Evolutionary conservation across 2,888 invertebrate species (phyloP).

Genomic region (Acutogordius australiensis): DNA sequence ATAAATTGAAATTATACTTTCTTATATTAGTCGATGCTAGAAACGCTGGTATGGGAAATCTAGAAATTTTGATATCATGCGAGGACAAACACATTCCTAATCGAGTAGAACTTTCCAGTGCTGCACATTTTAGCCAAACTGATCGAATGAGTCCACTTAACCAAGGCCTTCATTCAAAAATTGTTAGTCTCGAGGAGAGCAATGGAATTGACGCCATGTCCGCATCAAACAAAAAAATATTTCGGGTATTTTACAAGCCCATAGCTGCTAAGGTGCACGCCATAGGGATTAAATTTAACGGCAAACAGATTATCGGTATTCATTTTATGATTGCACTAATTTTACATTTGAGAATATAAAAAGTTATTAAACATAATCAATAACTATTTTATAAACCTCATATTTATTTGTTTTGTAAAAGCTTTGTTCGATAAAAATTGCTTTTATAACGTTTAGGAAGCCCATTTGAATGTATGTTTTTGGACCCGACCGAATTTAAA

Average conservation of each 20-base stretch:
- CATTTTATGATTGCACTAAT: background rate
- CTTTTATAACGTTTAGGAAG: too few relatives aligned
- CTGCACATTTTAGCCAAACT: background rate
- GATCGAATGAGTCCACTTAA: too few relatives aligned
- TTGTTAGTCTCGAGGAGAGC: too few relatives aligned
- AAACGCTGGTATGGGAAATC: background rate
- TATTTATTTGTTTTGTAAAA: too few relatives aligned
- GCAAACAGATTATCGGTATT: background rate
- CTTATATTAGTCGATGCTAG: conserved; percentile 6
- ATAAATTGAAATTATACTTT: too few relatives aligned
- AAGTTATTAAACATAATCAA: too few relatives aligned
- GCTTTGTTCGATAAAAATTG: too few relatives aligned
- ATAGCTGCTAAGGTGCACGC: background rate
- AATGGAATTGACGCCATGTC: background rate
- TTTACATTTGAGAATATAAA: too few relatives aligned
- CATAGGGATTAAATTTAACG: background rate
- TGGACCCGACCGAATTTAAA: background rate
- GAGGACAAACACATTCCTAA: background rate
- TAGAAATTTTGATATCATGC: background rate
- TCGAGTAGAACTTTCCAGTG: background rate
- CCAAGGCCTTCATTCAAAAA: background rate
- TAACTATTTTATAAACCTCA: too few relatives aligned
- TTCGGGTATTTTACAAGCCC: background rate
- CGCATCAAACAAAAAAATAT: background rate
- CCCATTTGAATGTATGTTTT: background rate